Evolutionary conservation across 2,888 invertebrate species (phyloP).

Genomic region (Agriotes lineatus): DNA sequence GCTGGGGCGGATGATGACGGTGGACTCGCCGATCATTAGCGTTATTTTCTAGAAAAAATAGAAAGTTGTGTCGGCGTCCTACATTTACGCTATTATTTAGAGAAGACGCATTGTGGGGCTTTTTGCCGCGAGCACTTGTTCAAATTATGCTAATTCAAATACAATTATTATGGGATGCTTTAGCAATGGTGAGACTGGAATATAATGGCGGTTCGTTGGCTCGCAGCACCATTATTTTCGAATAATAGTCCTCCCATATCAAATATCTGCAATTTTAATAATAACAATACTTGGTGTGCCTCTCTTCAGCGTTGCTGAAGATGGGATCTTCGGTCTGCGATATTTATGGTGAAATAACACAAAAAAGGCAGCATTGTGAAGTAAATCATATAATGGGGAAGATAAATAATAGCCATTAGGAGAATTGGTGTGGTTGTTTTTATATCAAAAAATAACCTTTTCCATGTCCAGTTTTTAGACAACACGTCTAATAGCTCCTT

Average conservation of each 20-base stretch:
- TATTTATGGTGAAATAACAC: no score
- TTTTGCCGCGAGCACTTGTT: neutral
- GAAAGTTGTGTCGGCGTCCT: slow-evolving; percentile 17
- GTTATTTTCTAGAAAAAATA: slow-evolving; percentile 11
- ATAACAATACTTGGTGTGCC: no score
- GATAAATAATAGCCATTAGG: no score
- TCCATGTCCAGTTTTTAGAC: no score
- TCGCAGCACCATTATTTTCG: neutral
- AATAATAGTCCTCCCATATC: neutral
- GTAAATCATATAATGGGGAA: no score
- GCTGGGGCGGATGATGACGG: no score
- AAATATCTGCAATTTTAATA: slow-evolving; percentile 1
- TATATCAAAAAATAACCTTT: no score
- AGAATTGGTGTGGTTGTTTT: no score
- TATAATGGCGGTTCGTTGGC: neutral
- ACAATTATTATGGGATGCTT: neutral
- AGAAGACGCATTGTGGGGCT: neutral
- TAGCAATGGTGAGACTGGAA: neutral
- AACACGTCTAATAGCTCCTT: no score
- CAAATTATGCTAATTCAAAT: slow-evolving; percentile 2
- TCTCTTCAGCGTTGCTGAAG: no score
- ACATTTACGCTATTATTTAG: slow-evolving; percentile 11
- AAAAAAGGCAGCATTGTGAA: no score
- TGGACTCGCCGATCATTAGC: neutral
- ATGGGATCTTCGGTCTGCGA: no score